Conservation (phyloP, 1,140 invertebrate species). For the Drosophila burlai region DNA sequence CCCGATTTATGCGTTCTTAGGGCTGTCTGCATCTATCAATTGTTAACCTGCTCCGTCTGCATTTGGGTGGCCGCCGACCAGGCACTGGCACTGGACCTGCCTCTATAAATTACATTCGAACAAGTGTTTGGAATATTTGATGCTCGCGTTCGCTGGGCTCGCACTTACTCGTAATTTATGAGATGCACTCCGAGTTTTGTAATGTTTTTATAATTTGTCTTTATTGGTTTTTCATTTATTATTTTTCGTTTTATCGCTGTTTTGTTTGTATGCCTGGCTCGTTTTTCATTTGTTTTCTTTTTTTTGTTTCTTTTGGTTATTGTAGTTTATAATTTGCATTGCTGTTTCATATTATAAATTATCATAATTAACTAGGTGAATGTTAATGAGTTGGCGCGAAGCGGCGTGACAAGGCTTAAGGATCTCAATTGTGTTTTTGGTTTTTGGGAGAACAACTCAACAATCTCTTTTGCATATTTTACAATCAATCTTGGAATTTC, state of each 20-base stretch:
- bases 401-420: slow-evolving; percentile 64
- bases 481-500: slow-evolving; percentile 48
- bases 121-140: slow-evolving; percentile 65
- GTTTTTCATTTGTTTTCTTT: slow-evolving; percentile 33
- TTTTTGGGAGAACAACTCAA: slow-evolving; percentile 38
- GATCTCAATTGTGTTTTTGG: slow-evolving; percentile 19
- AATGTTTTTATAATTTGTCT: slow-evolving; percentile 70
- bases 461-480: slow-evolving; percentile 51
- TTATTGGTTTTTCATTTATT: slow-evolving; percentile 64
- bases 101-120: slow-evolving; percentile 73
- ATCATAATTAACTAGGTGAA: slow-evolving; percentile 64
- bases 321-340: slow-evolving; percentile 63
- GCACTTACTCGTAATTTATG: slow-evolving; percentile 61
- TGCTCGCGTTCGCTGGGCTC: slow-evolving; percentile 32
- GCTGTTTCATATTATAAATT: slow-evolving; percentile 62
- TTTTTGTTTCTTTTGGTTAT: slow-evolving; percentile 39
- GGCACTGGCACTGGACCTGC: slow-evolving; percentile 39
- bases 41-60: slow-evolving; percentile 50
- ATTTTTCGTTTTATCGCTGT: slow-evolving; percentile 39
- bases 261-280: slow-evolving; percentile 55
- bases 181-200: slow-evolving; percentile 32
- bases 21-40: slow-evolving; percentile 67
- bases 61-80: slow-evolving; percentile 71
- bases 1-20: slow-evolving; percentile 70
- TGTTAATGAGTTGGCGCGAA: slow-evolving; percentile 51